phyloP scores from a whole-genome alignment of 2,113 vertebrate species.

The Sylvilagus bachmani region DNA sequence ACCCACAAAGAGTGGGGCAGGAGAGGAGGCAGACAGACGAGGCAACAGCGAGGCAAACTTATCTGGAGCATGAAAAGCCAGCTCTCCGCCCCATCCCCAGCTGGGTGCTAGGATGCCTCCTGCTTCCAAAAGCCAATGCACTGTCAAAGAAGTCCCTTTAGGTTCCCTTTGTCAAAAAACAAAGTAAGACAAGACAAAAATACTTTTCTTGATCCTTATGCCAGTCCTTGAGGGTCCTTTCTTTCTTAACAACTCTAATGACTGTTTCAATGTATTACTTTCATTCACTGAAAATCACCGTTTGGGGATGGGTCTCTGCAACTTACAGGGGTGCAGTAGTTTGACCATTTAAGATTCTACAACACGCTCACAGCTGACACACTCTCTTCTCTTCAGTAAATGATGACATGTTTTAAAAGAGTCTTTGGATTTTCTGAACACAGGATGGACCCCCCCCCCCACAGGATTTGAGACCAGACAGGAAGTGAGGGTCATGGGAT shows the following conservation, averaged over 20 bases:
- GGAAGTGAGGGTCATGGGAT: not conserved
- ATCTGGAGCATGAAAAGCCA: not conserved
- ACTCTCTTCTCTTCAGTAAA: not conserved
- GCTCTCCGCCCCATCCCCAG: rapidly evolving
- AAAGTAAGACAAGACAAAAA: no score
- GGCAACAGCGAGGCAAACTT: not conserved
- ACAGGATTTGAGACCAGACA: not conserved
- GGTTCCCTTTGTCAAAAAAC: not conserved
- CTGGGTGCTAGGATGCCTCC: rapidly evolving
- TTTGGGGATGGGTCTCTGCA: not conserved
- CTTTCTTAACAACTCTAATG: not conserved
- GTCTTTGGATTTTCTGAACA: not conserved
- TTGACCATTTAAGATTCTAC: not conserved
- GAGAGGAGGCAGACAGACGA: not conserved
- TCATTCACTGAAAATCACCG: not conserved
- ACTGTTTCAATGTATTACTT: not conserved
- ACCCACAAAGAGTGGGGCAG: not conserved
- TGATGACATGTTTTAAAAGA: not conserved
- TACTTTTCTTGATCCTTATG: not conserved
- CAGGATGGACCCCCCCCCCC: not conserved
- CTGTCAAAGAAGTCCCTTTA: not conserved
- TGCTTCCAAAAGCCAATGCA: not conserved
- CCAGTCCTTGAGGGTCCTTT: not conserved
- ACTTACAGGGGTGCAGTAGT: rapidly evolving
- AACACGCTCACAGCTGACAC: not conserved